Evolutionary conservation across 2,888 invertebrate species (phyloP), one percentile per base, ranked within the genome.

Genomic region (Leistus spinibarbis): DNA sequence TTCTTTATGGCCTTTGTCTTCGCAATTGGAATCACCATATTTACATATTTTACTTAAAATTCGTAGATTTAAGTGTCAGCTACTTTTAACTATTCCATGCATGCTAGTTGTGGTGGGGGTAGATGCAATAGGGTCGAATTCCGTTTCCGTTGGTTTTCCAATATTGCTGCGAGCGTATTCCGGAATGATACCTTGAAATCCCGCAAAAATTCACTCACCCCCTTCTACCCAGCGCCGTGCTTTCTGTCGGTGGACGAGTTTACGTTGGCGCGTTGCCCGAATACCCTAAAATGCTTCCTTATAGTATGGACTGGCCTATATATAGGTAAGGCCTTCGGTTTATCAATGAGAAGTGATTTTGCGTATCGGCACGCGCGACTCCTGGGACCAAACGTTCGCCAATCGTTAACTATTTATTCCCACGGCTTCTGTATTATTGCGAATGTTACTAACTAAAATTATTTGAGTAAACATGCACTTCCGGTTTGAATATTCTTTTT

Each of bases 71-170:
- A n/a, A n/a, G 57, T 57, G 9, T 57, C 13, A 13, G 57, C 68
- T 54, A 54, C 57, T 54, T 27, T 68, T 40, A 27, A 40, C 40
- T 40, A 7, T 10, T 40, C 40, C 40, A 13, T 40, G 40, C 13
- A 40, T 13, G 7, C 13, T 40, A 40, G 40, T 2, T 7, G 4
- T 5, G 40, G 27, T 64, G 64, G 24, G 68, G 19, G 22, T 24
- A 68, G 56, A 54, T n/a, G n/a, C n/a, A n/a, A n/a, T n/a, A 40
- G 40, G 7, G 7, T 40, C 5, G 40, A 40, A 40, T 40, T 40
- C 40, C 40, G 69, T 69, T 68, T 69, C 60, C 60, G 69, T 40
- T 40, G 60, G 69, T 60, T 69, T 54, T 69, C 69, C 69, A 69
- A 69, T 69, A 69, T 60, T 17, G 23, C 68, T 24, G 23, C 54